Conservation (phyloP, 2,113 vertebrate species). For the Plecturocebus donacophilus region DNA sequence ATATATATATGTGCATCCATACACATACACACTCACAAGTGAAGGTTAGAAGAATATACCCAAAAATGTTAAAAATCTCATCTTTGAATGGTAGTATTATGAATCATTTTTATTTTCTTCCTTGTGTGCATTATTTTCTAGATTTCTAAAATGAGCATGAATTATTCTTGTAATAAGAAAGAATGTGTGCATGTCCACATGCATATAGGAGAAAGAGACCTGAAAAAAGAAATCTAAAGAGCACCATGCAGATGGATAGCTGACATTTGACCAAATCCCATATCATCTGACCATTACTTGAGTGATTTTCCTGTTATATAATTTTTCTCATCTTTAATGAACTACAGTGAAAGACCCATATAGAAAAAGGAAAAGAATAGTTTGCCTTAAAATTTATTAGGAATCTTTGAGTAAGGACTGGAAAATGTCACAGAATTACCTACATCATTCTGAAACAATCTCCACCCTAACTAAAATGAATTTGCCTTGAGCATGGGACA, state of each 20-base stretch:
- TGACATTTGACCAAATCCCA: conserved; percentile 46
- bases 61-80: neutral
- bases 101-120: conserved; percentile 39
- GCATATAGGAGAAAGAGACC: neutral
- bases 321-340: conserved; percentile 56
- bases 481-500: neutral
- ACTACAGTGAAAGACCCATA: conserved; percentile 11
- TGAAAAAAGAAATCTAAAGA: conserved; percentile 13
- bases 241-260: conserved; percentile 14
- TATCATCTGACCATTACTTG: conserved; percentile 37
- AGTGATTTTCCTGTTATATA: conserved; percentile 31
- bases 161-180: neutral
- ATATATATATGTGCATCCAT: neutral
- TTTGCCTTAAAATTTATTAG: conserved; percentile 30
- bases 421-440: conserved; percentile 19
- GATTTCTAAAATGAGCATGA: conserved; percentile 2
- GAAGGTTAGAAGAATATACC: neutral
- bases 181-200: neutral
- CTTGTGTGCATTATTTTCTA: neutral
- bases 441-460: neutral
- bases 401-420: conserved; percentile 32
- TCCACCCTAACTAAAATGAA: conserved; percentile 10
- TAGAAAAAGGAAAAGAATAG: neutral
- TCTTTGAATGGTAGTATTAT: neutral
- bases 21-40: neutral